Conservation (phyloP, 30 jellyfish, hydroid and myxozoan species). For the Nemopilema nomurai region DNA sequence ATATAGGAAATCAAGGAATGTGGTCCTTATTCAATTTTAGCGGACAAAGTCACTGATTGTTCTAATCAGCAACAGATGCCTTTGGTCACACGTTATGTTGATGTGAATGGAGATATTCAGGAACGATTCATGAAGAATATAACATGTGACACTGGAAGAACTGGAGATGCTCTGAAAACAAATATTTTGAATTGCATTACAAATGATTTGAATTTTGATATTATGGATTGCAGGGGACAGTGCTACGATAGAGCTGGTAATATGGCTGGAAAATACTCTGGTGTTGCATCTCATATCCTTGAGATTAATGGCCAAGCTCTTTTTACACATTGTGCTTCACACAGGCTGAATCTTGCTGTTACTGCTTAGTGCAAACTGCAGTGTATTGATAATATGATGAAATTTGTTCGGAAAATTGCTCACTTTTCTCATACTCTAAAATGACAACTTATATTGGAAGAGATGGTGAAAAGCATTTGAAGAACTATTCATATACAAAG, state of each 20-base stretch:
- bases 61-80: conserved; percentile 26
- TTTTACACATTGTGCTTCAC: conserved; percentile 13
- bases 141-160: background rate
- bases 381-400: background rate
- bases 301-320: background rate
- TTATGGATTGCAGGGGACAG: conserved; percentile 50
- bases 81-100: conserved; percentile 9
- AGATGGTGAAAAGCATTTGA: background rate
- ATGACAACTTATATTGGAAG: background rate
- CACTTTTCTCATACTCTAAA: background rate
- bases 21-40: conserved; percentile 16
- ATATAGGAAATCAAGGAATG: conserved; percentile 23
- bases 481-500: conserved; percentile 4
- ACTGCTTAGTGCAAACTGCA: conserved; percentile 9
- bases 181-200: background rate
- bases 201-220: conserved; percentile 2
- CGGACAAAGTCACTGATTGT: conserved; percentile 20
- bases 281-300: conserved; percentile 39
- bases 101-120: conserved; percentile 8
- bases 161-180: conserved; percentile 14
- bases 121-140: background rate
- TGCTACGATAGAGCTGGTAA: conserved; percentile 52
- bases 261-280: conserved; percentile 14
- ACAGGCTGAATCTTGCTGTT: conserved; percentile 8
- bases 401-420: background rate